These are phyloP conservation scores for Ferrisia virgata DNA, from an alignment of 2,888 invertebrate species.

Conservation along the genomic window DNA sequence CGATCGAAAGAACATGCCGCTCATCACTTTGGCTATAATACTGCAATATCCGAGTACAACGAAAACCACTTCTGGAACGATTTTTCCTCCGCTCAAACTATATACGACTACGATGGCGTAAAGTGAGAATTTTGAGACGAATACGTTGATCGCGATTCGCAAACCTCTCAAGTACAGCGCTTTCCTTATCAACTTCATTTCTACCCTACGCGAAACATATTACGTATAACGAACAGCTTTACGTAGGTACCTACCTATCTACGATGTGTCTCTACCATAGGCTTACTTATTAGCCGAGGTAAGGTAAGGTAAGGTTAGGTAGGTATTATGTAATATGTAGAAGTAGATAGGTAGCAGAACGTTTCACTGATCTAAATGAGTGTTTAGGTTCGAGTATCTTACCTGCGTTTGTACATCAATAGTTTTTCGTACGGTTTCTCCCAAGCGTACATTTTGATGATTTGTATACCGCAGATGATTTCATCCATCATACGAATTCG, in stretches of 20 bases:
- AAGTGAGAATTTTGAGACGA: constrained; percentile 66
- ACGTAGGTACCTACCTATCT: no score
- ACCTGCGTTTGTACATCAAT: constrained; percentile 67
- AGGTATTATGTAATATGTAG: background rate
- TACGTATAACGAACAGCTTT: background rate
- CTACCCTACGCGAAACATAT: constrained; percentile 49
- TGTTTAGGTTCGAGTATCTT: constrained; percentile 47
- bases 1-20: constrained; percentile 57
- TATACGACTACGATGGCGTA: constrained; percentile 67
- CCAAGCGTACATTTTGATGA: constrained; percentile 86
- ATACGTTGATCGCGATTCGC: constrained; percentile 63
- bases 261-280: no score
- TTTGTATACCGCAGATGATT: constrained; percentile 87
- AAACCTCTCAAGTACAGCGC: constrained; percentile 63
- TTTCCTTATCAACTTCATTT: constrained; percentile 60
- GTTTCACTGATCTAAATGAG: no score
- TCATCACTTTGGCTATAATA: constrained; percentile 53
- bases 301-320: background rate
- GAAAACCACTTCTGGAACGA: constrained; percentile 49
- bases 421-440: constrained; percentile 72
- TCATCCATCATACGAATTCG: constrained; percentile 92
- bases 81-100: constrained; percentile 50
- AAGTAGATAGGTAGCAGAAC: background rate
- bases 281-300: no score
- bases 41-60: constrained; percentile 56